Evolutionary conservation across 2,888 invertebrate genomes (phyloP), one percentile per base, ranked within the genome.

Genomic region (Dasypogon diadema): DNA sequence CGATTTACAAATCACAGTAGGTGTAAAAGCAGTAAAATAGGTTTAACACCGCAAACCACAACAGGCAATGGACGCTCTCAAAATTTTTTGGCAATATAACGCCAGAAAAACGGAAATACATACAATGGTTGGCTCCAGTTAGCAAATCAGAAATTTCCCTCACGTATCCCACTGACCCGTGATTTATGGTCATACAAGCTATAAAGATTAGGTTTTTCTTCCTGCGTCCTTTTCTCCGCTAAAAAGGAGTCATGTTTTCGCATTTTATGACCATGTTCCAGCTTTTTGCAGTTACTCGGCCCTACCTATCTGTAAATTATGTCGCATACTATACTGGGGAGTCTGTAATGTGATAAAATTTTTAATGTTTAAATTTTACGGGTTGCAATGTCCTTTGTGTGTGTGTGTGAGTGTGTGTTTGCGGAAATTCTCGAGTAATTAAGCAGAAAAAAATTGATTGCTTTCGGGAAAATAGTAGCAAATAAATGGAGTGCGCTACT

Each of bases 111-210:
- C 65, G 48, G 16, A 24, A 46, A 46, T 48, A 24, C 46, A 48
- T 34, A 68, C 54, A 54, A 68, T 26, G 65, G 26, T 6, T 48
- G 46, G 24, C 65, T 74, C 51, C 68, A 74, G 56, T 74, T 70
- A 74, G 65, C 76, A 76, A 76, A 76, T 76, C 76, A 74, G 55
- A 76, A 76, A 76, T 76, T 74, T 74, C 51, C 48, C 76, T 74
- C 76, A 76, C 76, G 76, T 76, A 74, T 76, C 68, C 74, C 56
- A 76, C 76, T 76, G 76, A 76, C 76, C 76, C 74, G 74, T 76
- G 76, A 76, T 76, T 76, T 76, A 76, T 76, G 74, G 68, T 74
- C 76, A 74, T 76, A 76, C 76, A 68, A 74, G 74, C 76, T 51
- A 76, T 76, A 76, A 76, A 76, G 76, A 76, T 76, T 76, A 74